Percentiles rank a stretch among this genome's conserved stretches.
Evolutionary conservation across 2,888 invertebrate species (phyloP).

Genomic region (Eilema caniola): DNA sequence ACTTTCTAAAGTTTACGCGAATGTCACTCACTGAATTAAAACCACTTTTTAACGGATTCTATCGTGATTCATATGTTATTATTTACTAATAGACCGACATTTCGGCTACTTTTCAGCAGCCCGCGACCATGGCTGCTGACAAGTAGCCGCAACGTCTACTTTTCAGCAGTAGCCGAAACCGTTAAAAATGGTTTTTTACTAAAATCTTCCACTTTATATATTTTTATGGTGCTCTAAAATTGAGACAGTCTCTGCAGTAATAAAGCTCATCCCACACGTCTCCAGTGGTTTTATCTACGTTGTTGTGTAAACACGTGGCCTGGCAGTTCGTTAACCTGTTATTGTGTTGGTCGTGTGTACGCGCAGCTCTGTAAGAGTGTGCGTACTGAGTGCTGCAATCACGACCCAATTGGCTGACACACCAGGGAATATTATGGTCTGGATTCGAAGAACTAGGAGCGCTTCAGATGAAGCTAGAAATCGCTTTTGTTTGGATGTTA

Average conservation of each 20-base stretch:
- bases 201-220: too few relatives aligned
- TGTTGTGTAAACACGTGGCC: conserved; percentile 72
- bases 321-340: conserved; percentile 75
- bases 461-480: conserved; percentile 18
- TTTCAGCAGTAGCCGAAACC: too few relatives aligned
- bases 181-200: too few relatives aligned
- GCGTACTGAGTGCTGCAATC: conserved; percentile 38
- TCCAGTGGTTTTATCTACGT: conserved; percentile 50
- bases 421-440: conserved; percentile 35
- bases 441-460: conserved; percentile 37
- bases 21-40: too few relatives aligned
- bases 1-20: too few relatives aligned
- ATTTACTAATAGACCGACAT: too few relatives aligned
- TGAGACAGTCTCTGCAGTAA: conserved; percentile 14
- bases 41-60: too few relatives aligned
- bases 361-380: conserved; percentile 46
- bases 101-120: too few relatives aligned
- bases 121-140: too few relatives aligned
- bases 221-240: conserved; percentile 1
- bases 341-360: conserved; percentile 54
- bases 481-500: conserved; percentile 30
- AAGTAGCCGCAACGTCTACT: too few relatives aligned
- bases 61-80: too few relatives aligned
- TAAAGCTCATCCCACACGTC: conserved; percentile 25
- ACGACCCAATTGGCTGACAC: conserved; percentile 32